Conservation (phyloP, 1,140 invertebrate species). For the Cydia splendana region DNA sequence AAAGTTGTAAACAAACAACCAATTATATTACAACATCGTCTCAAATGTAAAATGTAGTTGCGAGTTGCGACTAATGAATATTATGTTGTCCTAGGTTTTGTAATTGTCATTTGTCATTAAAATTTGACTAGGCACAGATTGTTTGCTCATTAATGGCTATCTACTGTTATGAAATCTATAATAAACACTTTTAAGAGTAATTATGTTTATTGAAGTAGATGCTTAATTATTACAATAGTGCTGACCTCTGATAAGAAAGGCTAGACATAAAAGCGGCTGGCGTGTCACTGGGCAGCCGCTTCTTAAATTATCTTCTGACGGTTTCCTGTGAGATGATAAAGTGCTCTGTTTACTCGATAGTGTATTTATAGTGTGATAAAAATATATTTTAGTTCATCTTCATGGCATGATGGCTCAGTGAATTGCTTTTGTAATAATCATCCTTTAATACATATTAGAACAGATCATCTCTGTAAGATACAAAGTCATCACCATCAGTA, state of each 20-base stretch:
- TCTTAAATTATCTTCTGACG: slow-evolving; percentile 53
- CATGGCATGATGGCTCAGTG: not conserved
- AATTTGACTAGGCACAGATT: too few relatives aligned
- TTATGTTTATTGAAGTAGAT: slow-evolving; percentile 44
- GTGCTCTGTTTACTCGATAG: slow-evolving; percentile 43
- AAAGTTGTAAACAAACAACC: not conserved
- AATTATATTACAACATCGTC: not conserved
- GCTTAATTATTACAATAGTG: slow-evolving; percentile 46
- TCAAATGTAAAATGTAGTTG: not conserved
- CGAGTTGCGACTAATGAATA: not conserved
- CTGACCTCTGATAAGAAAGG: slow-evolving; percentile 61
- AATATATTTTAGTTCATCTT: slow-evolving; percentile 16
- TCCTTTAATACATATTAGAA: not conserved
- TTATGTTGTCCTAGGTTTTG: not conserved
- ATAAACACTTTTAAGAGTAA: slow-evolving; percentile 50
- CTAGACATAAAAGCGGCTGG: slow-evolving; percentile 51
- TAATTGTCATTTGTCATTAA: not conserved
- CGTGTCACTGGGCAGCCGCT: slow-evolving; percentile 33
- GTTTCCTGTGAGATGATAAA: slow-evolving; percentile 61
- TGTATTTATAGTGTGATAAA: slow-evolving; percentile 23
- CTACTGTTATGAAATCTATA: slow-evolving; percentile 33
- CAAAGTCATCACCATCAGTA: slow-evolving; percentile 35
- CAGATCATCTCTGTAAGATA: not conserved
- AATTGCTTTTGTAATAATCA: not conserved
- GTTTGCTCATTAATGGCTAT: too few relatives aligned